Evolutionary conservation across 2,797 vertebrate genomes (phyloP).

Genomic region (Xerus rutilus): DNA sequence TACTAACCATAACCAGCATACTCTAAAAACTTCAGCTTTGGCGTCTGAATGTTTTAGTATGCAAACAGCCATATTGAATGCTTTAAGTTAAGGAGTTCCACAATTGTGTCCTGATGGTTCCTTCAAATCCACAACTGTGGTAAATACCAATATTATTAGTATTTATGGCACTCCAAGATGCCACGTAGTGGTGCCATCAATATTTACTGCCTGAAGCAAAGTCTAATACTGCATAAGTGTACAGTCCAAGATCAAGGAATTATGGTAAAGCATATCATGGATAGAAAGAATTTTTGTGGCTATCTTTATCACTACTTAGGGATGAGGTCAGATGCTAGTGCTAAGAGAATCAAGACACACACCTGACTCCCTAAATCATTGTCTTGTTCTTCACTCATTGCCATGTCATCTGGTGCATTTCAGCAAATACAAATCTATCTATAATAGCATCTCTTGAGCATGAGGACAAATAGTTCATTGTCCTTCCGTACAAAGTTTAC

Average conservation of each 20-base stretch:
- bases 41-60: not conserved
- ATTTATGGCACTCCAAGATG: not conserved
- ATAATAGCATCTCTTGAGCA: not conserved
- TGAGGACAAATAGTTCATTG: not conserved
- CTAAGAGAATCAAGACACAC: not conserved
- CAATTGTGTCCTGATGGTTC: not conserved
- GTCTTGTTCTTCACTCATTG: not conserved
- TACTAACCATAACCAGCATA: not conserved
- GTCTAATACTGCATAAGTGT: not conserved
- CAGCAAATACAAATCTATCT: not conserved
- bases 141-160: not conserved
- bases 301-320: not conserved
- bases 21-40: not conserved
- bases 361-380: not conserved
- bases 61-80: not conserved
- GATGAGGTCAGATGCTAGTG: not conserved
- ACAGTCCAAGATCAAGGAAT: constrained; percentile 20
- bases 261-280: not conserved
- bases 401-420: not conserved
- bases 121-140: not conserved
- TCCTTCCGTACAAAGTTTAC: not conserved
- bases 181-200: not conserved
- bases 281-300: not conserved
- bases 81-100: not conserved
- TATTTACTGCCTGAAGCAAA: not conserved